Evolutionary conservation across 2,113 vertebrate species (phyloP).

Genomic region (Baryphthengus martii): DNA sequence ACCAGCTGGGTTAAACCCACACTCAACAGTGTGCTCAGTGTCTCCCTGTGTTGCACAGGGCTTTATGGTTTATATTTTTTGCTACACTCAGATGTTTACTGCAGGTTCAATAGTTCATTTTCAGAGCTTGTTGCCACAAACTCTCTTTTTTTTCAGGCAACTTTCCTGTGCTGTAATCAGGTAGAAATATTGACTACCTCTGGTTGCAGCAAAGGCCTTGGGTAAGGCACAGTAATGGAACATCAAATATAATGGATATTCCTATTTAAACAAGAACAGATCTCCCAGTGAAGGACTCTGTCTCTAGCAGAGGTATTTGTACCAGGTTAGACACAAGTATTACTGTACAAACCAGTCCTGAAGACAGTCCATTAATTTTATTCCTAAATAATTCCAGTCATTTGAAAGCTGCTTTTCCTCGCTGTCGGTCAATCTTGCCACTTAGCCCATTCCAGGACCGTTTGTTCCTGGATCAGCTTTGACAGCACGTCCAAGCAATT

Average conservation of each 20-base stretch:
- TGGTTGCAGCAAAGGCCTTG: background rate
- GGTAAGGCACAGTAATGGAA: background rate
- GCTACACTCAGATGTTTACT: background rate
- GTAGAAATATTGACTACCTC: background rate
- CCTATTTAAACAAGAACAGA: background rate
- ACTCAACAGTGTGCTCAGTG: background rate
- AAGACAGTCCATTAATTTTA: background rate
- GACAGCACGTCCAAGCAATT: slow-evolving; percentile 34
- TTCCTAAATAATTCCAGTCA: background rate
- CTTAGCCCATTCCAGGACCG: background rate
- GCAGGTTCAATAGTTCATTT: background rate
- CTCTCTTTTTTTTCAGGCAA: background rate
- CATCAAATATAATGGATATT: background rate
- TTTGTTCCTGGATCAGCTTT: slow-evolving; percentile 11
- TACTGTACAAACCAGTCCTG: background rate
- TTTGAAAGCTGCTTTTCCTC: background rate
- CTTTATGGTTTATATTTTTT: background rate
- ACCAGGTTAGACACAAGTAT: background rate
- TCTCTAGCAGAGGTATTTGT: background rate
- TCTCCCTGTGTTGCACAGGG: fast-evolving
- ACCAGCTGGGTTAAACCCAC: background rate
- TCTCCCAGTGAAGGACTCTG: background rate
- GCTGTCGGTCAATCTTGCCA: background rate
- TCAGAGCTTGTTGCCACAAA: background rate
- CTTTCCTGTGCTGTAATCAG: background rate